Base-by-base conservation (phyloP, 2,113 vertebrate species). In the Toxotes chatareus region DNA sequence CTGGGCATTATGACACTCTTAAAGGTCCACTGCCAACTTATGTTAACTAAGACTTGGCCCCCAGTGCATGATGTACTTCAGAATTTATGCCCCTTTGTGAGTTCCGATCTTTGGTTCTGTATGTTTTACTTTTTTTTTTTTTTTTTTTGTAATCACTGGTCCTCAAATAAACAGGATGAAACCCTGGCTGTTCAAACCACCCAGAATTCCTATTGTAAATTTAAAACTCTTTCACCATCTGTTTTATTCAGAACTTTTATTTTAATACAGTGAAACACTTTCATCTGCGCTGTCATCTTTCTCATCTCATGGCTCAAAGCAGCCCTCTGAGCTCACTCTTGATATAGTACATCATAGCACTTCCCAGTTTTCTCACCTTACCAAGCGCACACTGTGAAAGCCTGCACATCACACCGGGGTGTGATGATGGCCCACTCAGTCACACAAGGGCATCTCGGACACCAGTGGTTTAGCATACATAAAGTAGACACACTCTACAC, bases 331-430 rank as follows among this genome's bases (percentile, higher is more conserved):
- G 84, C 79, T 88, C 73, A 74, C 73, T 82, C 87, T 88, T 88
- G 87, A 91, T 89, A 87, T 71, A 80, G 82, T 71, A 82, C 90
- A 87, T 92, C 85, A 92, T 76, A 84, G 89, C 90, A 88, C 89
- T 86, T 89, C 83, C 81, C 51, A 40, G 82, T 91, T 92, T 93
- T 94, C 91, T 93, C 92, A 93, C 92, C 92, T 94, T 75, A 79
- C 79, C 65, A 73, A 27, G 56, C 83, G 74, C 71, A 51, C 77
- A 71, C 84, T 86, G 88, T 89, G 84, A 89, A 89, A 93, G 86
- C 82, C 88, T 73, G 84, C 78, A 84, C 80, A 84, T 91, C 70
- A 73, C 70, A 80, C 68, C 46, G 9, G 65, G 73, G 83, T 89
- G 86, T 82, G 80, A 91, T 84, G 86, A 91, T 90, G 86, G 81